phyloP scores from a whole-genome alignment of 2,113 vertebrate genomes.

The Hystrix cristata region DNA sequence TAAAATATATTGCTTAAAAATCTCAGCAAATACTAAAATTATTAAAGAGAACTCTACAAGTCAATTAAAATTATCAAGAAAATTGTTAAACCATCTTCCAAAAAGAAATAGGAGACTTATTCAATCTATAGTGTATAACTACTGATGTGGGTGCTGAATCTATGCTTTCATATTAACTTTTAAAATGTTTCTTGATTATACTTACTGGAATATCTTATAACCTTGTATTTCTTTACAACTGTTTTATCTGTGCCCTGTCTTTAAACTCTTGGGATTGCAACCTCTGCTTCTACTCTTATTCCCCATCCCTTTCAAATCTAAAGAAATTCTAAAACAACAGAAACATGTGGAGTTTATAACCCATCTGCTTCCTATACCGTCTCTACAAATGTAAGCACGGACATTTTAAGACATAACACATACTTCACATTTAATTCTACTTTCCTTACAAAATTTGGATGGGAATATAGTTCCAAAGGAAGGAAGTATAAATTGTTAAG shows the following conservation, averaged over 20 bases:
- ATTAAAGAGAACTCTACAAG: constrained; percentile 48
- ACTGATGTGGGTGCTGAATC: background rate
- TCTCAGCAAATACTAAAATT: background rate
- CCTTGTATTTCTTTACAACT: background rate
- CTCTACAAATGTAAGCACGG: background rate
- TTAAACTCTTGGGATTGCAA: background rate
- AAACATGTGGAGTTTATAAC: background rate
- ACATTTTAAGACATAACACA: background rate
- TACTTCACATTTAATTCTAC: background rate
- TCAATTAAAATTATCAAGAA: background rate
- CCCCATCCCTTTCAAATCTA: background rate
- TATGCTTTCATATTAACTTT: background rate
- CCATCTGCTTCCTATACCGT: background rate
- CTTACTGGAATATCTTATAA: background rate
- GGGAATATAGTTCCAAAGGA: background rate
- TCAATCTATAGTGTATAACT: background rate
- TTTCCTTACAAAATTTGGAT: constrained; percentile 1
- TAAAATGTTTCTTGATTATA: background rate
- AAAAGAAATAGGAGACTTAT: background rate
- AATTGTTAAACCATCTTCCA: background rate
- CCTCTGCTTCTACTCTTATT: background rate
- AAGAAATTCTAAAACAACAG: background rate
- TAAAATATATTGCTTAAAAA: background rate
- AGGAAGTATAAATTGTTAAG: background rate
- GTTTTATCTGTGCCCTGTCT: background rate